Evolutionary conservation across 2,113 vertebrate genomes (phyloP).

Genomic region (Apeltes quadracus): DNA sequence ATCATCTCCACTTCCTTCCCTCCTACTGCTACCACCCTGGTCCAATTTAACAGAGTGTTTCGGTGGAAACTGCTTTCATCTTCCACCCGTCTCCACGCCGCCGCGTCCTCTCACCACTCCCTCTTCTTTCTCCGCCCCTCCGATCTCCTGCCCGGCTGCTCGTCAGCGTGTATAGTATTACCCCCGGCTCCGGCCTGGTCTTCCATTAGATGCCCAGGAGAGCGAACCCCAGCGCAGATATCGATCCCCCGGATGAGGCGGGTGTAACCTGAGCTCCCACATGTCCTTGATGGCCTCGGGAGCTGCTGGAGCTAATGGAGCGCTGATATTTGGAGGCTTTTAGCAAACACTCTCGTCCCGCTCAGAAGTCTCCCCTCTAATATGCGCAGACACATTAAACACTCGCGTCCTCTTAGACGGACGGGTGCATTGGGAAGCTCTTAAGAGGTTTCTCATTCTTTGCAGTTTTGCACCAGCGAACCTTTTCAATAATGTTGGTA

Average conservation of each 20-base stretch:
- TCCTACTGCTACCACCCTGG: constrained; percentile 39
- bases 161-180: constrained; percentile 95
- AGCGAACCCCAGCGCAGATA: constrained; percentile 94
- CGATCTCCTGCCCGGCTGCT: constrained; percentile 60
- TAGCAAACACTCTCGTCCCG: constrained; percentile 54
- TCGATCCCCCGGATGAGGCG: constrained; percentile 92
- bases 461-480: not conserved
- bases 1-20: not conserved
- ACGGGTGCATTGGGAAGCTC: constrained; percentile 9
- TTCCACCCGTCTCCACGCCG: constrained; percentile 36
- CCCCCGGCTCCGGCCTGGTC: constrained; percentile 89
- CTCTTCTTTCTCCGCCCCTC: constrained; percentile 44
- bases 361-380: constrained; percentile 41
- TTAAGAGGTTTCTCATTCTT: constrained; percentile 6
- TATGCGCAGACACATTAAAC: constrained; percentile 40
- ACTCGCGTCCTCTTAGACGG: constrained; percentile 15
- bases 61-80: constrained; percentile 56
- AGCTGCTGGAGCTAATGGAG: constrained; percentile 79
- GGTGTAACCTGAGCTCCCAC: constrained; percentile 90
- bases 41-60: constrained; percentile 39
- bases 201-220: constrained; percentile 96
- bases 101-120: constrained; percentile 79
- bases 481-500: not conserved
- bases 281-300: constrained; percentile 77
- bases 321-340: constrained; percentile 65